Base-by-base conservation (phyloP, 2,113 vertebrate genomes). In the Oceanites oceanicus region DNA sequence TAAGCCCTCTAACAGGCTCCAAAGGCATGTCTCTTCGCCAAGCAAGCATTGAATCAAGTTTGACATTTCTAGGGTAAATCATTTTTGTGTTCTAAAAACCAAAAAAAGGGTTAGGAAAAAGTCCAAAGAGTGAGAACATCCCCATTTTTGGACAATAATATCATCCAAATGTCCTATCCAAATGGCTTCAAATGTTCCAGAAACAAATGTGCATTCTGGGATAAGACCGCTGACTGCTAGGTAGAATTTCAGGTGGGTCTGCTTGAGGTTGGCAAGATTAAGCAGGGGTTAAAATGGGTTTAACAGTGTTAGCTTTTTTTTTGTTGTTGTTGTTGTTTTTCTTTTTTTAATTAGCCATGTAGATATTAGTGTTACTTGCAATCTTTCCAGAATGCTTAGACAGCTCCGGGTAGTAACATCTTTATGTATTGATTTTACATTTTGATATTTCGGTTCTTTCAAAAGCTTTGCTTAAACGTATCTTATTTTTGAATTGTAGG, bases 21-120 rank as follows among this genome's bases (percentile, higher is more conserved):
- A 95, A 96, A 96, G 38, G 11, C 91, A 96, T 34, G 80, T 86
- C 84, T 96, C 87, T 89, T 94, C 0, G 67, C 96, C 97, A 97
- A 95, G 86, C 77, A 91, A 94, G 91, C 91, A 94, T 71, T 97
- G 95, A 97, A 97, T 97, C 91, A 97, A 97, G 90, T 97, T 95
- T 96, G 96, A 97, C 94, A 96, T 94, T 97, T 97, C 91, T 96
- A 91, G 92, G 84, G 96, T 97, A 97, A 95, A 97, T 95, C 89
- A 95, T 90, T 94, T 95, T 92, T 95, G 80, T 85, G 80, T 92
- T 97, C 84, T 97, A 70, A 95, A 94, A 95, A 82, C 62, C 49
- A 66, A 94, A 95, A 96, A 95, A 94, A 85, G 26, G 50, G 45
- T 79, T 95, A 90, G 94, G 95, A 96, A 97, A 90, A 91, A 36